Base-by-base conservation (phyloP, 2,888 invertebrate genomes). In the Meandrusa payeni region DNA sequence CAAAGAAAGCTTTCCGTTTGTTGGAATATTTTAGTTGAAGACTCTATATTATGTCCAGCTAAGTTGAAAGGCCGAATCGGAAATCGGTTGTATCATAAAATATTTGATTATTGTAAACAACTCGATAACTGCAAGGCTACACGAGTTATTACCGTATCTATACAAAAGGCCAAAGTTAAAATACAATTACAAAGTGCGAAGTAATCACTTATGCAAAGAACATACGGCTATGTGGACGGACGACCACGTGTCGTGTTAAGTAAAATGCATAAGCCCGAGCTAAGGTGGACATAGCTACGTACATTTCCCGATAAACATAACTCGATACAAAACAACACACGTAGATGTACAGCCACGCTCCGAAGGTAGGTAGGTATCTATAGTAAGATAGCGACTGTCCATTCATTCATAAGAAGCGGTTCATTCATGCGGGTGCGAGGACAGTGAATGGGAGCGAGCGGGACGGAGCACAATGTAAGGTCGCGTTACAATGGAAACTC, bases 401-500 rank as follows among this genome's bases (percentile, higher is more conserved):
- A 60, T 68, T 79, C 86, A 88, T 88, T 88, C 88, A 88, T 88
- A 85, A 87, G 83, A 83, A 86, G 77, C 80, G 69, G 78, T 86
- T 81, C 85, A 85, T 86, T 86, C 76, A 85, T 81, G 79, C 79
- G 75, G 68, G 69, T 68, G 70, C 69, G 68, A 66, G 64, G 68
- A 58, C 65, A 48, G 72, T 85, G 83, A 85, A 86, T 86, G 82
- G 85, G 86, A 80, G 85, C 73, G 76, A 86, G 64, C 51, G 80
- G 73, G 86, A 85, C 57, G 46, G 64, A 50, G 51, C 56, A 72
- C 44, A 46, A 39, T 51, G n/a, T 77, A 76, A 82, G 81, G 81
- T 79, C 77, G 79, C 62, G 79, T 79, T 80, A 81, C 75, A 70
- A 61, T 72, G 63, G 41, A 34, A 42, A 44, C 33, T 41, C 46